Base-by-base conservation (phyloP, 2,888 invertebrate genomes). In the Rhagophthalmus giganteus region DNA sequence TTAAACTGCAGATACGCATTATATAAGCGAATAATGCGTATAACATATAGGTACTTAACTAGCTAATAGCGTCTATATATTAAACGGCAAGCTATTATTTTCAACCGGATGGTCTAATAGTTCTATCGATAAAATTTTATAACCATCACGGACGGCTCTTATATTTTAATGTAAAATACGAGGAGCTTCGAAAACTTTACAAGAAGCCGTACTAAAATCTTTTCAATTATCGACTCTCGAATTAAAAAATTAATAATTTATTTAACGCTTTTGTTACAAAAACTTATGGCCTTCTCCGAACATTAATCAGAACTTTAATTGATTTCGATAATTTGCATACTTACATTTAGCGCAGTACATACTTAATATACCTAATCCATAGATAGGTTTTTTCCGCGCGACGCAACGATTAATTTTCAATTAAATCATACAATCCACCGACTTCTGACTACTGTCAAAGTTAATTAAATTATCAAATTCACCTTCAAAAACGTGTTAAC, bases 81-180 rank as follows among this genome's bases (percentile, higher is more conserved):
- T 52, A 57, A 53, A 42, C 49, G 25, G 45, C 45, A 54, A 51
- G 53, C 53, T 55, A 57, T 54, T 57, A 57, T 54, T 57, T 57
- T 47, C 40, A 49, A 50, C 57, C 46, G 51, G 51, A 51, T 51
- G 51, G 46, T 51, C 51, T 46, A 51, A 51, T 51, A 51, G 51
- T 51, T 46, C 38, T 25, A 45, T 51, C 51, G 45, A 46, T 46
- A 51, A 39, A 40, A 41, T 51, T 51, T 44, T 46, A 51, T 51
- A 51, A 45, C 38, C 25, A 42, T 24, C 35, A n/a, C 20, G 34
- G 11, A 35, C 14, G 24, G 35, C 7, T 32, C 15, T 32, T 42
- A 10, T n/a, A n/a, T 15, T 42, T 41, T 32, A 7, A 16, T 39
- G 16, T 31, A 13, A 20, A 20, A n/a, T 3, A 20, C 7, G 20